Evolutionary conservation across 1,140 invertebrate genomes (phyloP).

Genomic region (Drosophila eugracilis): DNA sequence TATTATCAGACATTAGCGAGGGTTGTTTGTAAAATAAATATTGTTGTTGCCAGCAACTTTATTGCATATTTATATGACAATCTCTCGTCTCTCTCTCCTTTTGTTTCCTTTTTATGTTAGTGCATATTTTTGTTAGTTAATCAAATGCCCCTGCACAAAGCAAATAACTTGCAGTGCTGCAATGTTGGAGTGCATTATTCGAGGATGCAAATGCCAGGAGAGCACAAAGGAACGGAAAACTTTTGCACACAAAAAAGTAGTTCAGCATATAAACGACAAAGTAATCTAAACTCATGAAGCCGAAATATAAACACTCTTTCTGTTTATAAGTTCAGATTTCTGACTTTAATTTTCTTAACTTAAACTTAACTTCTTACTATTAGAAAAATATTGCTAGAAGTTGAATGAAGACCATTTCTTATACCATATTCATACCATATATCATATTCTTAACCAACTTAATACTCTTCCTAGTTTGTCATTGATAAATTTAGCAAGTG

Average conservation of each 20-base stretch:
- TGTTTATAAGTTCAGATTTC: neutral
- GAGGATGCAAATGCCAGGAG: conserved; percentile 26
- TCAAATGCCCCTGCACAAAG: conserved; percentile 68
- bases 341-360: no score
- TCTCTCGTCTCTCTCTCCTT: no score
- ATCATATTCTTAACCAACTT: neutral
- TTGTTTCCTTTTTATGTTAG: conserved; percentile 23
- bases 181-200: conserved; percentile 48
- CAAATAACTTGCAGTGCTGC: conserved; percentile 51
- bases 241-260: conserved; percentile 6
- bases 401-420: no score
- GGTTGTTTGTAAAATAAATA: conserved; percentile 46
- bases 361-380: no score
- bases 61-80: conserved; percentile 65
- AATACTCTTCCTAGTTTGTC: neutral
- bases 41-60: conserved; percentile 19
- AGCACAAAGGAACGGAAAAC: conserved; percentile 15
- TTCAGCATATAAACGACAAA: neutral
- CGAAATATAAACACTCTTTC: neutral
- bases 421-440: no score
- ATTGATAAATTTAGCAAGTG: neutral
- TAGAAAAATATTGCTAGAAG: no score
- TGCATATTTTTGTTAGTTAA: conserved; percentile 69
- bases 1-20: conserved; percentile 70
- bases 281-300: neutral